These are phyloP conservation scores for Triplophysa tibetana DNA, from an alignment of 2,113 vertebrate genomes.

Conservation along the genomic window DNA sequence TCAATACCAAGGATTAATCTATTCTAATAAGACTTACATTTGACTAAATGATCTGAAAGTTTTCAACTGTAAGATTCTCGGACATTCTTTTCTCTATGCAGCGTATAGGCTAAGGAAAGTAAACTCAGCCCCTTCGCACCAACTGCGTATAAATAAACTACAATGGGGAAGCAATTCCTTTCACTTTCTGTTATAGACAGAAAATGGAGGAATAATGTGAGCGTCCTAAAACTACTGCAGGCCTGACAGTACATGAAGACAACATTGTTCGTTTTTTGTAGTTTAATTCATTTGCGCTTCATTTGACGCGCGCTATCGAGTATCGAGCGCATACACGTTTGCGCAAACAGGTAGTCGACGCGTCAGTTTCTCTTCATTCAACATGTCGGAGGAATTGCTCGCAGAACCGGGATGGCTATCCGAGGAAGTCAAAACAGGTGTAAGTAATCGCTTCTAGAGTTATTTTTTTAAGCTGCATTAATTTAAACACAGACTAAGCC, in stretches of 20 bases:
- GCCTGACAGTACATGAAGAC: not conserved
- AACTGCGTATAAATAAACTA: too few relatives aligned
- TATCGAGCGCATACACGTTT: not conserved
- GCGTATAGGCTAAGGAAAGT: too few relatives aligned
- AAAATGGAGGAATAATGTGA: constrained; percentile 23
- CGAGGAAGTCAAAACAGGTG: constrained; percentile 74
- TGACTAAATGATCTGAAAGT: not conserved
- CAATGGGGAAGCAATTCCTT: not conserved
- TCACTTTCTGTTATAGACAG: constrained; percentile 23
- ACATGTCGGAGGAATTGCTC: constrained; percentile 61
- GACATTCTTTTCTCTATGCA: too few relatives aligned
- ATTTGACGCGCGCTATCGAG: constrained; percentile 17
- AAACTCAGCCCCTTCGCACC: too few relatives aligned
- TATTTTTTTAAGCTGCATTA: not conserved
- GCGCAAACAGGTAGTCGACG: not conserved
- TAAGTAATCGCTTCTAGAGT: constrained; percentile 48
- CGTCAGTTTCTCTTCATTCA: not conserved
- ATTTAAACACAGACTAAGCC: too few relatives aligned
- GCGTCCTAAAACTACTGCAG: not conserved
- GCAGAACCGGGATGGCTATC: constrained; percentile 59
- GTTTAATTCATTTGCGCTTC: not conserved
- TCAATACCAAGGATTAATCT: too few relatives aligned
- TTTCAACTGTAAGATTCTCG: too few relatives aligned
- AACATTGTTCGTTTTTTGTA: too few relatives aligned
- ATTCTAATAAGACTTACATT: too few relatives aligned